Conservation (phyloP, 2,797 vertebrate species). For the Lepus oiostolus region DNA sequence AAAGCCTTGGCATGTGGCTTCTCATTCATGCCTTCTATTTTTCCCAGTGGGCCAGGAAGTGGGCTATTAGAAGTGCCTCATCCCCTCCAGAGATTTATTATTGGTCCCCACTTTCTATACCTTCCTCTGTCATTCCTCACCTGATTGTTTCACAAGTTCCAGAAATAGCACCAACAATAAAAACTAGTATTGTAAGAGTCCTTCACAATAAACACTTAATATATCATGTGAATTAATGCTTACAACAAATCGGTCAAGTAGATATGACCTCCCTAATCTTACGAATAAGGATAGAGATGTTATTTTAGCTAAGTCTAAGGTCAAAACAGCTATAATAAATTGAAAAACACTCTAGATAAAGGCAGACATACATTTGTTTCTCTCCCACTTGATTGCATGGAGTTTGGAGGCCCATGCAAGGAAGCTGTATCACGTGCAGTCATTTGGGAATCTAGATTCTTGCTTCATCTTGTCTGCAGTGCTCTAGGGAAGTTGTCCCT, state of each 20-base stretch:
- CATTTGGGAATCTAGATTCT: not conserved
- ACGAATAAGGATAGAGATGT: not conserved
- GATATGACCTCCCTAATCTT: not conserved
- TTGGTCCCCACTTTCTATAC: not conserved
- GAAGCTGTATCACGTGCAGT: not conserved
- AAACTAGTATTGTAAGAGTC: not conserved
- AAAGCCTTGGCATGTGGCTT: not conserved
- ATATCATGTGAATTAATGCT: not conserved
- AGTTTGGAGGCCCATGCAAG: not conserved
- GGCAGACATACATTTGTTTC: not conserved
- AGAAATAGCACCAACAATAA: not conserved
- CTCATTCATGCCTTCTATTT: not conserved
- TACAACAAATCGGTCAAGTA: not conserved
- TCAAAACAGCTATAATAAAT: not conserved
- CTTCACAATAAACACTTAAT: not conserved
- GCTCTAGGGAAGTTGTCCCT: not conserved
- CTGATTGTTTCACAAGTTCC: not conserved
- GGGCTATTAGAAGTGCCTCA: not conserved
- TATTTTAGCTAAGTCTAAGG: not conserved
- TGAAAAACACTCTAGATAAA: not conserved
- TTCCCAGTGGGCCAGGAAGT: not conserved
- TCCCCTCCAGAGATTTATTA: not conserved
- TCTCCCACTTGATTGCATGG: not conserved
- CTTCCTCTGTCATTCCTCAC: not conserved
- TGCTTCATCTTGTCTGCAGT: not conserved